These are phyloP conservation scores for Leucophora obtusa DNA, from an alignment of 2,888 invertebrate species.

Conservation along the genomic window DNA sequence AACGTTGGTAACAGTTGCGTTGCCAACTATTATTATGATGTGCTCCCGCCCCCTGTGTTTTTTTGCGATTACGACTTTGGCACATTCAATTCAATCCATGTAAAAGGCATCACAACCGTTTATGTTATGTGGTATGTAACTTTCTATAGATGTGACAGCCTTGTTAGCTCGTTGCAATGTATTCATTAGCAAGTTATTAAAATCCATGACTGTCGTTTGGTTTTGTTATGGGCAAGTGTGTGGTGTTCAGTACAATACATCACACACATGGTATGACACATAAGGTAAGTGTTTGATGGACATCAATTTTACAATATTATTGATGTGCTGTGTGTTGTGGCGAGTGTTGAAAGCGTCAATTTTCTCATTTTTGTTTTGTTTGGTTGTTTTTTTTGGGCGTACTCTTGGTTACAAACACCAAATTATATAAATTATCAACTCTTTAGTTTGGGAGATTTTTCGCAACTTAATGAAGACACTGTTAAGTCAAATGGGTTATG, in stretches of 20 bases:
- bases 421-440: constrained; percentile 19
- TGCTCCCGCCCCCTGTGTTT: constrained; percentile 23
- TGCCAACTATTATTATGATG: constrained; percentile 35
- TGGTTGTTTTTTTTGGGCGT: constrained; percentile 35
- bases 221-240: constrained; percentile 66
- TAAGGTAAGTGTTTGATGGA: constrained; percentile 42
- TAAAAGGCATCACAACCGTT: constrained; percentile 53
- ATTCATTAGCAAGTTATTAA: constrained; percentile 74
- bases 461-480: constrained; percentile 21
- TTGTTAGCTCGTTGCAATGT: constrained; percentile 60
- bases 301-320: constrained; percentile 18
- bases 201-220: constrained; percentile 73
- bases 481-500: background rate
- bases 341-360: constrained; percentile 71
- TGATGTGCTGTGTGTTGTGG: constrained; percentile 53
- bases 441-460: constrained; percentile 20
- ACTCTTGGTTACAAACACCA: constrained; percentile 37
- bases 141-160: constrained; percentile 55
- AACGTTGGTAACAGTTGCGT: constrained; percentile 57
- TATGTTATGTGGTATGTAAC: constrained; percentile 5
- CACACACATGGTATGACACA: background rate
- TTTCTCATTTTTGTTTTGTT: constrained; percentile 17
- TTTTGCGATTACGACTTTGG: background rate
- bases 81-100: constrained; percentile 37
- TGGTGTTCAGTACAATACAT: background rate